Evolutionary conservation across 1,140 invertebrate genomes (phyloP), one percentile per base, ranked within the genome.

Genomic region (Calephelis virginiensis): DNA sequence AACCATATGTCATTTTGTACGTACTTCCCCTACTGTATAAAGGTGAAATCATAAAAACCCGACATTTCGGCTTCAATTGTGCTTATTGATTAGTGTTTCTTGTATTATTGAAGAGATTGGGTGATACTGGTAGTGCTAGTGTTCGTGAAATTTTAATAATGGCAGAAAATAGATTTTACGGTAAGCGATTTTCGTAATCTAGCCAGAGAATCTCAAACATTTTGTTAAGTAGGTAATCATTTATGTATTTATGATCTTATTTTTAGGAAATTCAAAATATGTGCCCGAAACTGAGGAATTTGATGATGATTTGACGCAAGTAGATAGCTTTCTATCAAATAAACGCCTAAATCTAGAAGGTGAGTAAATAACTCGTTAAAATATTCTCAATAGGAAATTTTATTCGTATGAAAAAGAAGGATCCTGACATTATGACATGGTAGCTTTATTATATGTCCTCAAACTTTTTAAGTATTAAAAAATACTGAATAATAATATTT

Each of bases 151-250:
- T 37, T 62, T n/a, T 43, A 50, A 67, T 67, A 50, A 67, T 67
- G 66, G 66, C 66, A 62, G 60, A 40, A 62, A 56, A 61, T 67
- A 67, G 60, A 67, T 63, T 67, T 38, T 40, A 43, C 48, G 60
- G 47, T 67, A 61, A 62, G 66, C 43, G 63, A 49, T 53, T 67
- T 50, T 67, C 66, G 61, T 67, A 63, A 67, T 67, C 50, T 63
- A 38, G 48, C 46, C 60, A 67, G 40, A 43, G 61, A 68, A 60
- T 61, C 40, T 68, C 62, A 68, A 68, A 49, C 61, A 59, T 68
- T 8, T 43, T 43, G 40, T 43, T 43, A 43, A 43, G 5, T 43
- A 17, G 17, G 17, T 28, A 43, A 0, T 43, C 40, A 43, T 43
- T 64, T 50, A 62, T 64, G 46, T 47, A 40, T 63, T 68, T 56